Evolutionary conservation across 1,140 invertebrate species (phyloP), one percentile per base, ranked within the genome.

Genomic region (Caerostris extrusa): DNA sequence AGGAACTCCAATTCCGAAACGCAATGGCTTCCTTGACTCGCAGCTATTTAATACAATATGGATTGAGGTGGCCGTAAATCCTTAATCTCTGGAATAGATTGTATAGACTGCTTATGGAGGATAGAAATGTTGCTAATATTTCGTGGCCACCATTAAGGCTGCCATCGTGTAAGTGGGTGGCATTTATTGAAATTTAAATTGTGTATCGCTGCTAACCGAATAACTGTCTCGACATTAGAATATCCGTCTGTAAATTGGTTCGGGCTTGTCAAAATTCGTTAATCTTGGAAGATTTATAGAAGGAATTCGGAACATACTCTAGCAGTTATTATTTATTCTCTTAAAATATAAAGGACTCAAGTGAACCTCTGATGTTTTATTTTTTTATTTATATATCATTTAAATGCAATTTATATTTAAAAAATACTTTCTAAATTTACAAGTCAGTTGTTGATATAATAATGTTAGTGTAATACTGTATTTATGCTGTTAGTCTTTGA

Each of bases 21-120:
- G 87, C 61, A 69, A 89, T 89, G 61, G 87, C 87, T 69, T 69
- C 50, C 87, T 61, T 87, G 85, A 87, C 85, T 60, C 19, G 57
- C 58, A 53, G 90, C 90, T 91, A 91, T 91, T 91, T 91, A 91
- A 91, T 91, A 91, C 90, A 91, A 91, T 91, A 71, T 91, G 67
- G 77, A 91, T 82, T 61, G 67, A 90, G n/a, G 19, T 19, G 34
- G 90, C 90, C 34, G 19, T 89, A 89, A 89, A 89, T 89, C 60
- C 64, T 69, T 64, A 69, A 69, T 56, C 58, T 89, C 19, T 19
- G 87, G n/a, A 89, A 89, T 67, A 89, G 61, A 53, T 89, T 89
- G 50, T 34, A 34, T 14, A 64, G 58, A 87, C 71, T 77, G 71
- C 82, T 83, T 64, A 88, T 50, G 58, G 61, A 88, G 86, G 86